These are phyloP conservation scores for Cetonia aurata DNA, from an alignment of 2,888 invertebrate species.

Conservation along the genomic window DNA sequence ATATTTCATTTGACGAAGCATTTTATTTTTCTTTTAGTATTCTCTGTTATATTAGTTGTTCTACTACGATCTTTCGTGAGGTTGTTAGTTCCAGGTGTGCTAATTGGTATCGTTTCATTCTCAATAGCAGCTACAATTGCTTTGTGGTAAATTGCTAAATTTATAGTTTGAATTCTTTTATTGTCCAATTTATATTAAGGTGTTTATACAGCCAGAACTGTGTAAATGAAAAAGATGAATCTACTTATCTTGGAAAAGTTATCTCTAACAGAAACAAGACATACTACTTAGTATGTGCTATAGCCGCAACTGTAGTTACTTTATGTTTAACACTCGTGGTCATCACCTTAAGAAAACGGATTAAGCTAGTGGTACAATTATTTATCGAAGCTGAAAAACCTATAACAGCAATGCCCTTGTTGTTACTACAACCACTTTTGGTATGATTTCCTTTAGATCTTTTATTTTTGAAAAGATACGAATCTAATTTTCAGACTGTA, in stretches of 20 bases:
- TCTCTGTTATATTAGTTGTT: conserved; percentile 70
- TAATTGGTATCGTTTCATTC: conserved; percentile 69
- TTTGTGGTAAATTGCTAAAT: conserved; percentile 69
- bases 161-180: too few species aligned
- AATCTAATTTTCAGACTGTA: conserved; percentile 45
- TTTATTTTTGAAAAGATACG: too few species aligned
- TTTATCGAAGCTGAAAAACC: conserved; percentile 78
- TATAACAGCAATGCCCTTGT: conserved; percentile 71
- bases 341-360: conserved; percentile 73
- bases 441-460: conserved; percentile 59
- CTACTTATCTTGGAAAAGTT: conserved; percentile 50
- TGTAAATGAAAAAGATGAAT: conserved; percentile 53
- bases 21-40: conserved; percentile 62
- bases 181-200: conserved; percentile 59
- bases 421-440: conserved; percentile 74
- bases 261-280: conserved; percentile 59
- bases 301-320: conserved; percentile 72
- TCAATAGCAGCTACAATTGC: conserved; percentile 70
- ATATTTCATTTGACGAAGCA: neutral
- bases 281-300: conserved; percentile 71
- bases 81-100: conserved; percentile 74
- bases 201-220: conserved; percentile 64
- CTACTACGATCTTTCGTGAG: conserved; percentile 72
- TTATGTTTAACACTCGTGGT: conserved; percentile 70
- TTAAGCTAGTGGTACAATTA: conserved; percentile 73